Conservation (phyloP, 2,797 vertebrate genomes). For the Girardinus metallicus region DNA sequence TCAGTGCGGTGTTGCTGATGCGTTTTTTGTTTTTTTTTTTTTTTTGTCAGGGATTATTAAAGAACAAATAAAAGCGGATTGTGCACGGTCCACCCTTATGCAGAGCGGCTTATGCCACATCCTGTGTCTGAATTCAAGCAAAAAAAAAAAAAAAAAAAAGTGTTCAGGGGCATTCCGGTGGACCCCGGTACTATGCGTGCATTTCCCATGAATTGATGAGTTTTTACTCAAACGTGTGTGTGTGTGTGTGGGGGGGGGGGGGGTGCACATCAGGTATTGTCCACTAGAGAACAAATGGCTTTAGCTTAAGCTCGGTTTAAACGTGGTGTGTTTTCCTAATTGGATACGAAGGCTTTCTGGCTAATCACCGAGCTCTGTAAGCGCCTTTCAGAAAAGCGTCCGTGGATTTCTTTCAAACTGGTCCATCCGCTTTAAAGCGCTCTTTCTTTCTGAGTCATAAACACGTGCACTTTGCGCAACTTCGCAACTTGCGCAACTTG, state of each 20-base stretch:
- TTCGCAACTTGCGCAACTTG: too few relatives aligned
- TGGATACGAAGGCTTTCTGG: conserved; percentile 68
- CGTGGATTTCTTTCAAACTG: conserved; percentile 43
- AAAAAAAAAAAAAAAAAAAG: conserved; percentile 30
- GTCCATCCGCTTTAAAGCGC: conserved; percentile 62
- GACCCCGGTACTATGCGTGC: background rate
- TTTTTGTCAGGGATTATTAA: conserved; percentile 13
- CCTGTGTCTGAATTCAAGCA: conserved; percentile 25
- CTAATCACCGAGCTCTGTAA: conserved; percentile 71
- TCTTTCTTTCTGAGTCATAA: background rate
- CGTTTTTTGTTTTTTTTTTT: background rate
- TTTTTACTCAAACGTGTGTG: conserved; percentile 5
- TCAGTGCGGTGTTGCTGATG: conserved; percentile 21
- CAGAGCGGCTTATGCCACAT: conserved; percentile 39
- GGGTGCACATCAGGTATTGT: background rate
- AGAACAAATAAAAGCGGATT: conserved; percentile 31
- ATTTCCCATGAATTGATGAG: background rate
- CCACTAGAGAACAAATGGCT: conserved; percentile 38
- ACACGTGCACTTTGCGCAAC: conserved; percentile 12
- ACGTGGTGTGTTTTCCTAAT: conserved; percentile 68
- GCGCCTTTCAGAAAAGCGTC: conserved; percentile 59
- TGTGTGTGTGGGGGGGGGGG: too few relatives aligned
- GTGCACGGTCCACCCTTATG: conserved; percentile 60
- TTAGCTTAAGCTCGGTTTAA: conserved; percentile 62
- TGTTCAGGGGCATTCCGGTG: conserved; percentile 11